Evolutionary conservation across 2,888 invertebrate genomes (phyloP), one percentile per base, ranked within the genome.

Genomic region (Melanargia galathea): DNA sequence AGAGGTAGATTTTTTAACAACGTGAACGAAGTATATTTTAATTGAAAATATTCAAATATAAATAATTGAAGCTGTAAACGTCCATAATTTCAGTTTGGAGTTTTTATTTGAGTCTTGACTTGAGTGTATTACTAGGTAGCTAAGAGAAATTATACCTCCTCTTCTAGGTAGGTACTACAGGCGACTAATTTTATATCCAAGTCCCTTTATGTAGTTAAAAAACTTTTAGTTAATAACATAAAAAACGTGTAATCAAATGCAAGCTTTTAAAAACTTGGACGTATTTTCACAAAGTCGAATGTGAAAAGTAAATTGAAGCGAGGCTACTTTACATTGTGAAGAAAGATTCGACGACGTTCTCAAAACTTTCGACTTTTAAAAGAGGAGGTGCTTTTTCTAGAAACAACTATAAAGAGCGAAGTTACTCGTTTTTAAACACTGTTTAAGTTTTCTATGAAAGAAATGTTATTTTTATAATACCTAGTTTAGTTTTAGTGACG

Each of bases 281-380:
- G 51, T 35, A 48, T 46, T 48, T 57, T 62, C 26, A 43, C 48
- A 59, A 55, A 59, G 54, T 49, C 55, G 26, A 58, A 49, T 55
- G 56, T 49, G 48, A 55, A 58, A 61, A 48, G 62, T 18, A 33
- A 30, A 24, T 35, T 24, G 24, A 55, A 55, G 55, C 55, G 30
- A 24, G 10, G 54, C 54, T 55, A 55, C 40, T 55, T 55, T 55
- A 40, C 38, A 43, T 55, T 40, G 55, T 55, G 40, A 55, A 55
- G 40, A 55, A 55, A 55, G 55, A 55, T 40, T 40, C 55, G 40
- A 40, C 55, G 43, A 11, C 26, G 40, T 43, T 40, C 16, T 24
- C 24, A 26, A 18, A 55, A 55, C 26, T 55, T 55, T 8, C 24
- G 26, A 43, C 40, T 43, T 55, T 55, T 40, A 40, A 55, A 55